Conservation (phyloP, 2,888 invertebrate species). For the Pinctada fucata region DNA sequence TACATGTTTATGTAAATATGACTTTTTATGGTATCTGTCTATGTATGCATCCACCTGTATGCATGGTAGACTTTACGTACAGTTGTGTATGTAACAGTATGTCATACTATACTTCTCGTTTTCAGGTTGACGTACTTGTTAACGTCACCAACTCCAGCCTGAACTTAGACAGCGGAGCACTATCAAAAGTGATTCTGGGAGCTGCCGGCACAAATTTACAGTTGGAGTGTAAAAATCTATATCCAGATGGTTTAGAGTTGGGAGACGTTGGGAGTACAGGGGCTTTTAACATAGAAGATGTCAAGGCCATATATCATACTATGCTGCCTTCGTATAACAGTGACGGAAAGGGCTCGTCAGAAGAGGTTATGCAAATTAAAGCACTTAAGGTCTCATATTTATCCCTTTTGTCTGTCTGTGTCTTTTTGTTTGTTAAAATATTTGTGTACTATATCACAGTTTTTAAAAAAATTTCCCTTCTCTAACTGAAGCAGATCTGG, state of each 20-base stretch:
- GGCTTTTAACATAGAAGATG: background rate
- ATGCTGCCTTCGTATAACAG: slow-evolving; percentile 1
- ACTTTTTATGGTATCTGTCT: too few species aligned
- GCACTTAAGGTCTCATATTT: too few species aligned
- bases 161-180: background rate
- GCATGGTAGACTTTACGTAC: background rate
- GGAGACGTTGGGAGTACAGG: slow-evolving; percentile 19
- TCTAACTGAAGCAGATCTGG: too few species aligned
- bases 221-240: slow-evolving; percentile 12
- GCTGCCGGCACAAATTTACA: slow-evolving; percentile 14
- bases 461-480: too few species aligned
- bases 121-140: slow-evolving; percentile 17
- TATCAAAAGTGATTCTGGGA: slow-evolving; percentile 5
- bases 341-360: background rate
- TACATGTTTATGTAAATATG: too few species aligned
- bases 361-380: background rate
- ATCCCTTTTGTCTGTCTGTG: too few species aligned
- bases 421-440: too few species aligned
- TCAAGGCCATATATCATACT: slow-evolving; percentile 2
- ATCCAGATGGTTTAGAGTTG: slow-evolving; percentile 20
- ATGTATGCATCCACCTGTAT: too few species aligned
- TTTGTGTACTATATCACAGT: too few species aligned
- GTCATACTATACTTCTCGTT: background rate
- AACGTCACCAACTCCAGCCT: slow-evolving; percentile 8
- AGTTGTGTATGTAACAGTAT: background rate